These are phyloP conservation scores for Pseudanteris insignis DNA, from an alignment of 2,888 invertebrate species.

Conservation along the genomic window DNA sequence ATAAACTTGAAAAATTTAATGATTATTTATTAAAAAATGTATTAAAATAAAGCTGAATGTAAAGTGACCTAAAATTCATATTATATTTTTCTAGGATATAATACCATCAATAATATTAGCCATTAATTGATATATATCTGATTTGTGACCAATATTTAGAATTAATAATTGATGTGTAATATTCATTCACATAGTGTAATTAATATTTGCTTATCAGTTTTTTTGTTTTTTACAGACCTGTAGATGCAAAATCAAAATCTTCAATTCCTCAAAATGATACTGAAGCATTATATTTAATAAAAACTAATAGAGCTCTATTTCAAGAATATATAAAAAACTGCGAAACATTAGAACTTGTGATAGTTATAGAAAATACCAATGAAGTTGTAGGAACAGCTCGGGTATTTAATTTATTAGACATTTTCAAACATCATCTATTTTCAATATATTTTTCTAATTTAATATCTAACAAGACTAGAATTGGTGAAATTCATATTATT, in stretches of 20 bases:
- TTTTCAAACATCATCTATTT: conserved; percentile 52
- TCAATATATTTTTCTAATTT: conserved; percentile 58
- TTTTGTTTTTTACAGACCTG: conserved; percentile 57
- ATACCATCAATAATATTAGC: too few species aligned
- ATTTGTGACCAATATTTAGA: too few species aligned
- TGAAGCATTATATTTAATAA: conserved; percentile 55
- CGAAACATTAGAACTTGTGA: conserved; percentile 56
- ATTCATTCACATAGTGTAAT: too few species aligned
- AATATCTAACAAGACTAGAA: conserved; percentile 52
- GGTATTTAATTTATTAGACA: conserved; percentile 53
- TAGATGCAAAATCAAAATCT: conserved; percentile 49
- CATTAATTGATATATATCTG: not conserved
- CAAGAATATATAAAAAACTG: conserved; percentile 62
- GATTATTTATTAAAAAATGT: too few species aligned
- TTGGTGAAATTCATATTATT: conserved; percentile 59
- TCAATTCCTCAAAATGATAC: conserved; percentile 46
- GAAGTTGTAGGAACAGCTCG: conserved; percentile 55
- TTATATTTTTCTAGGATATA: too few species aligned
- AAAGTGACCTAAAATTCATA: too few species aligned
- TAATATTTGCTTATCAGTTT: too few species aligned
- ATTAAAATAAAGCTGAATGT: too few species aligned
- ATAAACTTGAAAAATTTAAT: too few species aligned
- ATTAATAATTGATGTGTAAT: too few species aligned
- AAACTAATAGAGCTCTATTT: conserved; percentile 59
- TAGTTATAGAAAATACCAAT: conserved; percentile 52